Percentiles rank a stretch among this genome's conserved stretches.
These are phyloP conservation scores for Drosophila cardini DNA, from an alignment of 1,140 invertebrate species.

Conservation along the genomic window DNA sequence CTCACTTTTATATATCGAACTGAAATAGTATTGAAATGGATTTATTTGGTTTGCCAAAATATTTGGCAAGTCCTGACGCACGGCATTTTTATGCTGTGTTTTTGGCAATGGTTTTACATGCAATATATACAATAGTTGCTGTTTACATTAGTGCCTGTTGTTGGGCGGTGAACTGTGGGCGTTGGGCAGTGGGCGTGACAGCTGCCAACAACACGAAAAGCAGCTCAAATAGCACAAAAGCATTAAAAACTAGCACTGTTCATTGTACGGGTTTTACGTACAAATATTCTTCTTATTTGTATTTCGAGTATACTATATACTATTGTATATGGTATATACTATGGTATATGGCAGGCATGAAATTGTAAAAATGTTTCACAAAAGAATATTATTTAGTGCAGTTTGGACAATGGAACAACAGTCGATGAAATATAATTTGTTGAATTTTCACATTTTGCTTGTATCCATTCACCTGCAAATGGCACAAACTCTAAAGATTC, in stretches of 20 bases:
- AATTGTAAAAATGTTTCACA: constrained; percentile 16
- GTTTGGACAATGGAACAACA: constrained; percentile 16
- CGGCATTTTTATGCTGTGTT: constrained; percentile 49
- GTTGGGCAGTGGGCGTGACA: constrained; percentile 14
- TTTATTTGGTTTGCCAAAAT: constrained; percentile 79
- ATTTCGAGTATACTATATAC: background rate
- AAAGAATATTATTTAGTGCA: constrained; percentile 43
- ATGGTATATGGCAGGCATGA: background rate
- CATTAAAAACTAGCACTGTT: constrained; percentile 31
- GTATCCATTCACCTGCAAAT: constrained; percentile 22
- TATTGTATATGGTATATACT: no score
- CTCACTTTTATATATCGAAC: background rate
- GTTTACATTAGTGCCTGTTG: constrained; percentile 61
- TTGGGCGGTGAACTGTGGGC: background rate
- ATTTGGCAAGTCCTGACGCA: constrained; percentile 78
- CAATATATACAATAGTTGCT: constrained; percentile 55
- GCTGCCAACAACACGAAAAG: constrained; percentile 42
- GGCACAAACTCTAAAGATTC: constrained; percentile 16
- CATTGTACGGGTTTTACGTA: constrained; percentile 22
- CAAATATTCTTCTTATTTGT: constrained; percentile 11
- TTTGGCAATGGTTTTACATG: constrained; percentile 65
- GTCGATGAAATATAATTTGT: constrained; percentile 41
- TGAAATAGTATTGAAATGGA: constrained; percentile 71
- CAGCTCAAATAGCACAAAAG: constrained; percentile 62
- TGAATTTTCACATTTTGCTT: constrained; percentile 12